These are phyloP conservation scores for Bombus confusus DNA, from an alignment of 1,140 invertebrate species.

Conservation along the genomic window DNA sequence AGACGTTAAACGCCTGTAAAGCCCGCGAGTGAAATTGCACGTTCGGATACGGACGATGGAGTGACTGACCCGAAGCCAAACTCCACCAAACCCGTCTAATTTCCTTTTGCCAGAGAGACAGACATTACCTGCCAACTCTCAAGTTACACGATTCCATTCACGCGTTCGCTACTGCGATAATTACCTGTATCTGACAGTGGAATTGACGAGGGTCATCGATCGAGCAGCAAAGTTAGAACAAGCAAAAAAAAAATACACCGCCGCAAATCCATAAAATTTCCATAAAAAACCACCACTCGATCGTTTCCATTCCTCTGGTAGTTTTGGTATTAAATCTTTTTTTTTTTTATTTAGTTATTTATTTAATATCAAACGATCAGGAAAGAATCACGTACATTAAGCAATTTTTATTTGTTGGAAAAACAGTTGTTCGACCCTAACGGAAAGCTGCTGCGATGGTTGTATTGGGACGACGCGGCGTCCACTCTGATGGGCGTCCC, in stretches of 20 bases:
- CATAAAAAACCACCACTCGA: no score
- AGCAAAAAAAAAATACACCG: no score
- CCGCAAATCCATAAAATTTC: no score
- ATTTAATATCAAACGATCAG: no score
- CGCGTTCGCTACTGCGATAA: neutral
- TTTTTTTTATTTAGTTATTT: no score
- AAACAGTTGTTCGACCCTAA: slow-evolving; percentile 64
- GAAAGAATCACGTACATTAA: no score
- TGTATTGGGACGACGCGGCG: slow-evolving; percentile 77
- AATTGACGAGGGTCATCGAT: neutral
- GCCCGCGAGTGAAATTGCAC: neutral
- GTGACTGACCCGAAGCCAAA: neutral
- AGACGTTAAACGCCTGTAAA: no score
- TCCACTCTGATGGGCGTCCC: slow-evolving; percentile 84
- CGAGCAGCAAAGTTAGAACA: no score
- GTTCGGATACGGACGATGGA: neutral
- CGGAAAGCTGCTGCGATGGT: slow-evolving; percentile 70
- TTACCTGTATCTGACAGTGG: neutral
- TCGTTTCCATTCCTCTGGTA: no score
- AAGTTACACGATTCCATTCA: neutral
- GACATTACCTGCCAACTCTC: neutral
- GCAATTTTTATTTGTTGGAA: neutral
- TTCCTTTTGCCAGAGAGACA: neutral
- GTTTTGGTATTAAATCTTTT: no score
- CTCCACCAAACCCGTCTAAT: neutral